phyloP scores from a whole-genome alignment of 2,888 invertebrate species.

The Aspidiotus rigidus region DNA sequence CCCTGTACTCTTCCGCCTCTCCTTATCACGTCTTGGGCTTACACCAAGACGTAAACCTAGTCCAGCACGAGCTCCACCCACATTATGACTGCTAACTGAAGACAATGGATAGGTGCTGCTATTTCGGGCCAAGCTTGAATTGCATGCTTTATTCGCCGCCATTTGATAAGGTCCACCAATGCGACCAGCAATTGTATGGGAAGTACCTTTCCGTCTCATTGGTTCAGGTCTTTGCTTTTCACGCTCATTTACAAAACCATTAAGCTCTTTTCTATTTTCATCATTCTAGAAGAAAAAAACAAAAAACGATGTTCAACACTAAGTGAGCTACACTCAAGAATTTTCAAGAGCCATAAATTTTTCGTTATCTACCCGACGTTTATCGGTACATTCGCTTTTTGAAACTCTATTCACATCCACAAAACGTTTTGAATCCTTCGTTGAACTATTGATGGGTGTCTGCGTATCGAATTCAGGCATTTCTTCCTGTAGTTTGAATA shows the following conservation, averaged over 20 bases:
- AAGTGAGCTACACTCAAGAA: neutral
- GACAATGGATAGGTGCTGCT: slow-evolving; percentile 42
- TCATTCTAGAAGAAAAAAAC: slow-evolving; percentile 23
- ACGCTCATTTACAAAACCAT: slow-evolving; percentile 7
- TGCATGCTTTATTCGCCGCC: neutral
- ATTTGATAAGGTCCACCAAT: slow-evolving; percentile 18
- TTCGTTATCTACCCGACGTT: slow-evolving; percentile 48
- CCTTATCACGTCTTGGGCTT: slow-evolving; percentile 46
- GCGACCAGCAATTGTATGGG: neutral
- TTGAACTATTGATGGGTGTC: slow-evolving; percentile 67
- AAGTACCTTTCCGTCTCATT: slow-evolving; percentile 7
- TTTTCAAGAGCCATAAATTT: neutral
- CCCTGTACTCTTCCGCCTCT: slow-evolving; percentile 72
- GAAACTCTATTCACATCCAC: slow-evolving; percentile 57
- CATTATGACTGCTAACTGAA: slow-evolving; percentile 40
- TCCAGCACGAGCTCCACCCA: slow-evolving; percentile 35
- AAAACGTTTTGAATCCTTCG: slow-evolving; percentile 73
- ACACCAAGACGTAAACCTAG: slow-evolving; percentile 35
- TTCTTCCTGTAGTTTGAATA: neutral
- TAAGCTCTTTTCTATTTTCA: slow-evolving; percentile 22
- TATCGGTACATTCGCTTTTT: slow-evolving; percentile 54
- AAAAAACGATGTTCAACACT: neutral
- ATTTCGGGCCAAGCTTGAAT: slow-evolving; percentile 35
- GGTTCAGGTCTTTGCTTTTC: slow-evolving; percentile 28
- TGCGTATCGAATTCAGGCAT: slow-evolving; percentile 40